Base-by-base conservation (phyloP, 1,140 invertebrate genomes). In the Drosophila rufa region DNA sequence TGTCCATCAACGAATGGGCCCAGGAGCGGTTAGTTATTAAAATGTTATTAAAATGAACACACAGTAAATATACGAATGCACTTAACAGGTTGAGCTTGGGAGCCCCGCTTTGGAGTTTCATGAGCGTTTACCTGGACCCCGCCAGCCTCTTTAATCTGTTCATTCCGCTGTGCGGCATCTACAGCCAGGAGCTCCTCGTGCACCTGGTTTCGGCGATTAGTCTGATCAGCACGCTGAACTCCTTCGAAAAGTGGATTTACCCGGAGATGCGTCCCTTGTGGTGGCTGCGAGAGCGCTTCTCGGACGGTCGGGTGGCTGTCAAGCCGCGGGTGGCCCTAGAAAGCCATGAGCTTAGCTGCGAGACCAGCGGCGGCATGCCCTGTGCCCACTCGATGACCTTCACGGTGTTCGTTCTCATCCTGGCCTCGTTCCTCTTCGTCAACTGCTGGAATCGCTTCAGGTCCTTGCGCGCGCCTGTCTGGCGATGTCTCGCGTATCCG, bases 171-270 rank as follows among this genome's bases (percentile, higher is more conserved):
- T 12, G 77, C 2, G 91, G 89, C n/a, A 75, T 84, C 33, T 80
- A 53, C 11, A 53, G 74, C 17, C 85, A 90, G 45, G 71, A 81
- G 17, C 47, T 92, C 15, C 71, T 92, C 0, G 45, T 42, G 14
- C 82, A 74, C 15, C 47, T 92, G 8, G 27, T 82, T 3, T 45
- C 33, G 36, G 65, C 68, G 4, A n/a, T 87, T 25, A 75, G 78
- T 15, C 43, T 91, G 3, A 53, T 79, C 7, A 91, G 84, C 58
- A 57, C 55, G 0, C 6, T 91, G 11, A 79, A 74, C 60, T 91
- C 91, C 6, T 69, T 91, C 7, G 58, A 58, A 19, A 92, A 92
- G 66, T 92, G 91, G 91, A 74, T 85, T 7, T 80, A 62, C 62
- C 83, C 89, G 0, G 91, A 91, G 15, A 43, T 59, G 38, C 80